Conservation (phyloP, 2,113 vertebrate genomes). For the Lophius piscatorius region DNA sequence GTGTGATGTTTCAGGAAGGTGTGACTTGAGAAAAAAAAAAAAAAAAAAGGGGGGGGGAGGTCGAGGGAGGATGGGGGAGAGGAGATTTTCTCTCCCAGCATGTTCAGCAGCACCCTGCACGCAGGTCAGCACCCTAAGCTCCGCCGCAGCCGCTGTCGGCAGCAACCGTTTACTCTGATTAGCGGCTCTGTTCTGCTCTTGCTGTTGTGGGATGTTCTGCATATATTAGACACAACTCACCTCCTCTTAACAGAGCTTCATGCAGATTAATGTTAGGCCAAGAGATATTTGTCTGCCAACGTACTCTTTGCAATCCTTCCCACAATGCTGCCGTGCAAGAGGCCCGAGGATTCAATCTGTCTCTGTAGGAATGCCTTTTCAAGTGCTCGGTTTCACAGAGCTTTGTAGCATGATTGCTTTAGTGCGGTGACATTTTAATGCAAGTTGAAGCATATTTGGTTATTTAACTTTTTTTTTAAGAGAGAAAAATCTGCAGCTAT, state of each 20-base stretch:
- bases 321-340: not conserved
- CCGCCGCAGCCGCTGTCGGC: conserved; percentile 1
- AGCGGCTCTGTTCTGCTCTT: conserved; percentile 47
- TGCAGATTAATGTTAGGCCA: conserved; percentile 60
- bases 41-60: not conserved
- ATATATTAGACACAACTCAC: conserved; percentile 53
- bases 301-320: conserved; percentile 21
- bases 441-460: conserved; percentile 46
- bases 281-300: conserved; percentile 54
- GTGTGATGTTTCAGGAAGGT: no score
- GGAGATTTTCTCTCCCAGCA: conserved; percentile 22
- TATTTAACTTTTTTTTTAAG: conserved; percentile 54
- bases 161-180: conserved; percentile 48
- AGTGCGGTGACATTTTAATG: conserved; percentile 54
- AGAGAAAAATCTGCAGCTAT: conserved; percentile 30
- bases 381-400: conserved; percentile 6
- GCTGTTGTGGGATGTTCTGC: conserved; percentile 58
- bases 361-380: conserved; percentile 30
- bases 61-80: not conserved
- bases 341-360: conserved; percentile 28
- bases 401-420: conserved; percentile 39
- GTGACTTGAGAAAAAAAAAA: no score
- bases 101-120: conserved; percentile 59
- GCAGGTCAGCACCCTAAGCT: conserved; percentile 47
- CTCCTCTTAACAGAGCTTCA: conserved; percentile 46